Evolutionary conservation across 1,140 invertebrate species (phyloP), one percentile per base, ranked within the genome.

Genomic region (Neotoxoptera formosana): DNA sequence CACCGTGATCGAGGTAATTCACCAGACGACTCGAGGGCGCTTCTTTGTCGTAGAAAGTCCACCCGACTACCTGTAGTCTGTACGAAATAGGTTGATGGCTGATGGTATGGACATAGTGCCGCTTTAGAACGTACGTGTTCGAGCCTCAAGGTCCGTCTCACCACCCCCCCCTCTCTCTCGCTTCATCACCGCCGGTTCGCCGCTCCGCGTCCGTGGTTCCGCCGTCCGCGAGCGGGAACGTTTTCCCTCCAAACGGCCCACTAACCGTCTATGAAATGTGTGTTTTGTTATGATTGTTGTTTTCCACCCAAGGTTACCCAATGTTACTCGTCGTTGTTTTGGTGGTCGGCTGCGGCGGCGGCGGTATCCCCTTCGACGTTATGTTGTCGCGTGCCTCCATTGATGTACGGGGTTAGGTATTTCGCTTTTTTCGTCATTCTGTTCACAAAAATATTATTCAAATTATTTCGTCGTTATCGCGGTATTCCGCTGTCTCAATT

Each of bases 31-130:
- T 30, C 45, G 1, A 45, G 84, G 45, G 48, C 60, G 11, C n/a
- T 88, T 88, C 53, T 45, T 67, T 45, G 89, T 90, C 45, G 14
- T 67, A 90, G 89, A 67, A 67, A 90, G 53, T 90, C 47, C n/a
- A 23, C 25, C 48, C 83, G 60, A 34, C 14, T 76, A n/a, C 60
- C 23, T 56, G 56, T 23, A 8, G 25, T 9, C 14, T 17, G 60
- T 1, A 76, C 83, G 21, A 84, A 84, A 51, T 34, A 0, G 11
- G 2, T 36, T 20, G 17, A 30, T 47, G n/a, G 34, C 2, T n/a
- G 14, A 11, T 48, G 17, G 48, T 23, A n/a, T n/a, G n/a, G n/a
- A n/a, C n/a, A n/a, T n/a, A n/a, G 21, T 53, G 51, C 7, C 21
- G 7, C 1, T n/a, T n/a, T n/a, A 30, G 45, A 90, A 45, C 56